Evolutionary conservation across 2,888 invertebrate genomes (phyloP), one percentile per base, ranked within the genome.

Genomic region (Meloe dianella): DNA sequence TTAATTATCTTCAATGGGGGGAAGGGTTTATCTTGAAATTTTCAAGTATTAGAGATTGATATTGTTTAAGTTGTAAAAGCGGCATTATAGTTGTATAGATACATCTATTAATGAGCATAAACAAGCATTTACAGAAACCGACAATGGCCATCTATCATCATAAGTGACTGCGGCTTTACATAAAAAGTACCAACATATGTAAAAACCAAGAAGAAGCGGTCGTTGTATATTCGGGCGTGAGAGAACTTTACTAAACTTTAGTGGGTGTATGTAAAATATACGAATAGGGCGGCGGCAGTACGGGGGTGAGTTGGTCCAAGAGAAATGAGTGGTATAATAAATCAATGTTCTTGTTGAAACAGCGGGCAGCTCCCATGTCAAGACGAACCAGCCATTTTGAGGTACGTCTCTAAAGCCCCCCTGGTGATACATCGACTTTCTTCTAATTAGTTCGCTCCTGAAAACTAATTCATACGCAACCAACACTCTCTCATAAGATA

Each of bases 371-470:
- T 74, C 73, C 74, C 73, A 73, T 73, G 76, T 75, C 75, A 75
- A 72, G 66, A 67, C 62, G 71, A 66, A 71, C 74, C 78, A 77
- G 78, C 81, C 79, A 80, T 81, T 78, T 80, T 79, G 74, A 51
- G 61, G 47, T 47, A 47, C 20, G 47, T 22, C 47, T 61, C 61
- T 71, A 70, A 71, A 67, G 72, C 58, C 74, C 66, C 78, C 79
- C 79, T 22, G 74, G 74, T 73, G 78, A 72, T 76, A 74, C 77
- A 76, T 76, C 74, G 76, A 77, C 73, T 78, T 78, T 77, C 79
- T 77, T 77, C 78, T 80, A 82, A 82, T 82, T 81, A 80, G 76
- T 75, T 74, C 76, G 78, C 81, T 81, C 78, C 79, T 79, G 79
- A 78, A 80, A 79, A 79, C 80, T 80, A 80, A 81, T 81, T 80